A percentile compares a stretch with the other conserved stretches of the same genome.
These are phyloP conservation scores for Dryocosmus kuriphilus DNA, from an alignment of 2,888 invertebrate species.

Conservation along the genomic window DNA sequence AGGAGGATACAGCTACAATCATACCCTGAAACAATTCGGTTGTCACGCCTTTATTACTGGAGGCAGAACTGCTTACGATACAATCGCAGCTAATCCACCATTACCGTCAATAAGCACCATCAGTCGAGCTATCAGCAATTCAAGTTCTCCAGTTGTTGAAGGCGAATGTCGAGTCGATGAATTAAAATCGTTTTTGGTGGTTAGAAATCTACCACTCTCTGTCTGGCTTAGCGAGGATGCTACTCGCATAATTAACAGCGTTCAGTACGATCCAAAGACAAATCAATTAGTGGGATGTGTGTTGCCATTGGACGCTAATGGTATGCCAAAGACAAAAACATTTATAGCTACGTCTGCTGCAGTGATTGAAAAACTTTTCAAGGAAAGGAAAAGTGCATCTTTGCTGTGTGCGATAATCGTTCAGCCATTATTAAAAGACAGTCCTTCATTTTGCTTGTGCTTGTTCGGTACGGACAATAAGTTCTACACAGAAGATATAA, in stretches of 20 bases:
- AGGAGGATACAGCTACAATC: conserved; percentile 37
- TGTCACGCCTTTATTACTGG: conserved; percentile 44
- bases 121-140: too few species aligned
- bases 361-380: conserved; percentile 48
- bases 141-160: too few species aligned
- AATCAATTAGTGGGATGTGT: conserved; percentile 56
- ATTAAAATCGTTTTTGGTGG: too few species aligned
- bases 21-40: conserved; percentile 41
- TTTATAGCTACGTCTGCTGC: conserved; percentile 53
- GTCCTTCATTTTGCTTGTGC: conserved; percentile 52
- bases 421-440: conserved; percentile 43
- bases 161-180: too few species aligned
- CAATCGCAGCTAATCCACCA: too few species aligned
- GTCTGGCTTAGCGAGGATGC: conserved; percentile 60
- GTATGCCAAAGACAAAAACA: conserved; percentile 47
- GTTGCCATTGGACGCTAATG: conserved; percentile 46
- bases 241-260: conserved; percentile 52
- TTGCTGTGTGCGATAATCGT: conserved; percentile 51
- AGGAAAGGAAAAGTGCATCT: conserved; percentile 43
- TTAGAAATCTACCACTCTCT: conserved; percentile 48
- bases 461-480: conserved; percentile 48
- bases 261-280: conserved; percentile 51
- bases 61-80: too few species aligned
- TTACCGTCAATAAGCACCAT: too few species aligned
- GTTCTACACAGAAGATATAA: conserved; percentile 50